These are phyloP conservation scores for Aphelocoma coerulescens DNA, from an alignment of 2,113 vertebrate species.

Conservation along the genomic window DNA sequence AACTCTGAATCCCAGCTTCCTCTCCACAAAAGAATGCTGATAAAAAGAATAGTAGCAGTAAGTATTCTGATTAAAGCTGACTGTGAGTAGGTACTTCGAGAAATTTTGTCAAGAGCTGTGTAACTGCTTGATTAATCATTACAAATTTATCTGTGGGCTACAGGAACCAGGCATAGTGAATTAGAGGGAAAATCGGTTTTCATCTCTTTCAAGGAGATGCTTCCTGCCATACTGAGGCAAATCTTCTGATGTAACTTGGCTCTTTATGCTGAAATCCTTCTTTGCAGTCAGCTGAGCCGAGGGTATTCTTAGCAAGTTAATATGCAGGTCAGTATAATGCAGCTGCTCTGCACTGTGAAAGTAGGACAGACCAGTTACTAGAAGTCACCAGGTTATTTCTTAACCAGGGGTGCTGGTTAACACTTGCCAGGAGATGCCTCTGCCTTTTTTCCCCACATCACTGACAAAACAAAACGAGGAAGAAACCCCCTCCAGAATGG, in stretches of 20 bases:
- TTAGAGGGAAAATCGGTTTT: not conserved
- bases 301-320: constrained; percentile 37
- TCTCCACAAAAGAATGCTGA: not conserved
- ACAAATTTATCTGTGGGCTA: constrained; percentile 3
- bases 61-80: constrained; percentile 14
- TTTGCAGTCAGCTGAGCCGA: constrained; percentile 27
- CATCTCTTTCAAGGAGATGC: constrained; percentile 13
- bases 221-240: constrained; percentile 12
- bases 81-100: not conserved
- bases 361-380: not conserved
- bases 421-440: not conserved
- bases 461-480: not conserved
- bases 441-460: not conserved
- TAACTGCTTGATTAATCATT: constrained; percentile 13
- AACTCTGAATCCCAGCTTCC: not conserved
- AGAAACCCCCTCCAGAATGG: not conserved
- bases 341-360: constrained; percentile 19
- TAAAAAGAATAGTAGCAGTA: not conserved
- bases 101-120: constrained; percentile 15
- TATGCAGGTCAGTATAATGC: not conserved
- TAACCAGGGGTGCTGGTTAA: not conserved
- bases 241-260: constrained; percentile 40
- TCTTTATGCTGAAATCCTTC: constrained; percentile 29
- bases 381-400: not conserved
- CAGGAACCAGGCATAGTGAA: not conserved